Percentiles rank a stretch among this genome's conserved stretches.
Evolutionary conservation across 1,140 invertebrate species (phyloP).

Genomic region (Drosophila teissieri): DNA sequence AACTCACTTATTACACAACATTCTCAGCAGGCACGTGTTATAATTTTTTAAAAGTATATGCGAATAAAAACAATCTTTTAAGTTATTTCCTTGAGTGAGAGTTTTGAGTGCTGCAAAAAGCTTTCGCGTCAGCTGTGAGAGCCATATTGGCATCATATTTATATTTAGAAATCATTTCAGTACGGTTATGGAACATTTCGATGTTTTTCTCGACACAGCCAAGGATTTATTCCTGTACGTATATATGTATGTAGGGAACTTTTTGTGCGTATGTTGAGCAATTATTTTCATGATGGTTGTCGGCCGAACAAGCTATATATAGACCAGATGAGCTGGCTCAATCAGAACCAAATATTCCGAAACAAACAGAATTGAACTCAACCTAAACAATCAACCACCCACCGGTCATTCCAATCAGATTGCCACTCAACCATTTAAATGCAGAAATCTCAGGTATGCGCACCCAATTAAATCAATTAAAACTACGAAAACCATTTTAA

Average conservation of each 20-base stretch:
- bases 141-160: constrained; percentile 74
- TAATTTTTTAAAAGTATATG: constrained; percentile 24
- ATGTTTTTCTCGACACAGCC: constrained; percentile 40
- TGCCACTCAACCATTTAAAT: constrained; percentile 22
- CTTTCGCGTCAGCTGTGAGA: constrained; percentile 41
- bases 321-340: constrained; percentile 66
- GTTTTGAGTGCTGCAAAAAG: constrained; percentile 10
- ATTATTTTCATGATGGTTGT: constrained; percentile 71
- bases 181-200: constrained; percentile 77
- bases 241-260: constrained; percentile 18
- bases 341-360: constrained; percentile 19
- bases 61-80: constrained; percentile 6
- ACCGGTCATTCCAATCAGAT: constrained; percentile 22
- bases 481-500: constrained; percentile 41
- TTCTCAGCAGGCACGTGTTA: constrained; percentile 47
- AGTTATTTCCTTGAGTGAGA: constrained; percentile 49
- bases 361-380: constrained; percentile 15
- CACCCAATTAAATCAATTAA: constrained; percentile 66
- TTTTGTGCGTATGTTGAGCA: constrained; percentile 65
- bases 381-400: constrained; percentile 32
- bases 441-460: constrained; percentile 45
- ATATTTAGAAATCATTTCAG: constrained; percentile 76
- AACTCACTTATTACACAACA: constrained; percentile 31
- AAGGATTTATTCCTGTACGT: constrained; percentile 22
- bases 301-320: constrained; percentile 67